phyloP scores from a whole-genome alignment of 2,113 vertebrate genomes.

The Python bivittatus region DNA sequence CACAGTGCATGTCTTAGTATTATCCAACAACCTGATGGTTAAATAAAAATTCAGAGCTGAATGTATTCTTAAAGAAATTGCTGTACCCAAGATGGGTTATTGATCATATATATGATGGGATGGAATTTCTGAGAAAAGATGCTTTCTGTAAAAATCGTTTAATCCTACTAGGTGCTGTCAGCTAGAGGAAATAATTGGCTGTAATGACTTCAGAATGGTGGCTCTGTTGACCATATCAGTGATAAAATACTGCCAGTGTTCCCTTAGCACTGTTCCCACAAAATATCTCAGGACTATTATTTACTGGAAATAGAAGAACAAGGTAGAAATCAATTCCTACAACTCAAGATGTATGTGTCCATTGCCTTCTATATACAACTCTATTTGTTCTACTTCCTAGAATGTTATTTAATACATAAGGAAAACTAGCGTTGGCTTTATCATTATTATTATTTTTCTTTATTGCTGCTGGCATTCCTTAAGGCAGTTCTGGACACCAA shows the following conservation, averaged over 20 bases:
- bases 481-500: constrained; percentile 75
- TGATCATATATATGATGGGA: constrained; percentile 56
- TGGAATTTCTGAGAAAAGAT: constrained; percentile 48
- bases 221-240: constrained; percentile 50
- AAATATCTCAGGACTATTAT: constrained; percentile 79
- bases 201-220: constrained; percentile 59
- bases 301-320: constrained; percentile 81
- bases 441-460: constrained; percentile 78
- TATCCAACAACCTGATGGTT: not conserved
- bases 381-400: constrained; percentile 79
- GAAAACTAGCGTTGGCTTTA: constrained; percentile 73
- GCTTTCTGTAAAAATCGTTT: constrained; percentile 57
- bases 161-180: constrained; percentile 50
- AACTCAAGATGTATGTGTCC: constrained; percentile 78
- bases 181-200: constrained; percentile 53
- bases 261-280: constrained; percentile 63
- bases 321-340: constrained; percentile 78
- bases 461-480: constrained; percentile 77
- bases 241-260: constrained; percentile 57
- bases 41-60: constrained; percentile 5
- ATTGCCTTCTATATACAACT: constrained; percentile 75
- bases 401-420: constrained; percentile 80
- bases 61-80: constrained; percentile 30
- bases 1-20: not conserved
- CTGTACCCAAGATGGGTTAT: constrained; percentile 53